These are phyloP conservation scores for Porphyrio hochstetteri DNA, from an alignment of 2,113 vertebrate genomes.

Conservation along the genomic window DNA sequence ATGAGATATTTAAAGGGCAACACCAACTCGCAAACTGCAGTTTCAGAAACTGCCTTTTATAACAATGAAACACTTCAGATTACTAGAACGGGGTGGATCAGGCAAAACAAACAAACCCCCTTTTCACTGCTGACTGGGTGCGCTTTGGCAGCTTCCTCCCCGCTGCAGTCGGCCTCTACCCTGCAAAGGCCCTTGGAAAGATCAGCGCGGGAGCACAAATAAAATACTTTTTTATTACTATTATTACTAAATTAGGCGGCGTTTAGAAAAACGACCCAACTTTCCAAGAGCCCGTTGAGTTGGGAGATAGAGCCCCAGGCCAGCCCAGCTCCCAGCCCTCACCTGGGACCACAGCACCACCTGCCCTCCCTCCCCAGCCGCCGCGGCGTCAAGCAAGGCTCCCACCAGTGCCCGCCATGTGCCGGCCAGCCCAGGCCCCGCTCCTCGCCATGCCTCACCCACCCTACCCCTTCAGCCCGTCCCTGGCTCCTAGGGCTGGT, in stretches of 20 bases:
- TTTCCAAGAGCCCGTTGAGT: background rate
- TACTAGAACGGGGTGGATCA: background rate
- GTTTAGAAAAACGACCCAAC: background rate
- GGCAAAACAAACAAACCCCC: background rate
- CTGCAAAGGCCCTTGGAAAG: background rate
- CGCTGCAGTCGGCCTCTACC: background rate
- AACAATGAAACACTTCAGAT: background rate
- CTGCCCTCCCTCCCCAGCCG: background rate
- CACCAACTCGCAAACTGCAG: background rate
- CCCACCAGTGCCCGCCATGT: background rate
- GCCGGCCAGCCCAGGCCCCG: background rate
- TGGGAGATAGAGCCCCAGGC: background rate
- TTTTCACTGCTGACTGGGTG: background rate
- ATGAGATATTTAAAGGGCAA: background rate
- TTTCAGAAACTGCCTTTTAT: background rate
- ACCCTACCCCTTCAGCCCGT: too few species aligned
- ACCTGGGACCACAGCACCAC: too few species aligned
- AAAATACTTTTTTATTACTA: too few species aligned
- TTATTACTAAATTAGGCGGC: too few species aligned
- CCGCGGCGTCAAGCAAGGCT: accelerated
- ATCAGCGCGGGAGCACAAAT: background rate
- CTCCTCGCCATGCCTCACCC: too few species aligned
- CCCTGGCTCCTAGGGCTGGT: too few species aligned
- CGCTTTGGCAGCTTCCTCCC: background rate
- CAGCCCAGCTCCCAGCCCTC: background rate